Evolutionary conservation across 1,140 invertebrate species (phyloP), one percentile per base, ranked within the genome.

Genomic region (Apolygus lucorum): DNA sequence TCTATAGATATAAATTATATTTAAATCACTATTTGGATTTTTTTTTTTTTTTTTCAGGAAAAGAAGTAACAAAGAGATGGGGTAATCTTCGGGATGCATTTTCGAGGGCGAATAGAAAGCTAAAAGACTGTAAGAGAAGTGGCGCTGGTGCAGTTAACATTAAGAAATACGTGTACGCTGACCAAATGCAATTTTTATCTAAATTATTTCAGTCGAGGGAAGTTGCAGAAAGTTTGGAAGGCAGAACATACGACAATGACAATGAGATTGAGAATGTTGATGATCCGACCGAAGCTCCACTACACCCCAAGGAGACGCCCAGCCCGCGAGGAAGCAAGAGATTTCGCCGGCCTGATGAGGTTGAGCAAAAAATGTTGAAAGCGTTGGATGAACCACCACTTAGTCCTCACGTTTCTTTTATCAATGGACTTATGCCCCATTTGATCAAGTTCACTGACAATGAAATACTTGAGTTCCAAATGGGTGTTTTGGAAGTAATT

Each of bases 151-250:
- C 70, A 65, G 25, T 22, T 63, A 72, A 69, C 27, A 66, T 63
- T 27, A 69, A 70, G 64, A 72, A 72, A 52, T 73, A 73, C 28
- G 52, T 71, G 14, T 73, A 73, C 63, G 52, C 28, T 67, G 68
- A 72, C 42, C 68, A 70, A 70, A 70, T 65, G 68, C 49, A 63
- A 85, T 76, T 28, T 78, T 73, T 28, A 74, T 29, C 62, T 22
- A 69, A 69, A 69, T 22, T 69, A 26, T 69, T 26, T 26, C 13
- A 69, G 25, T 21, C 68, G 4, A 63, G 52, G 17, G n/a, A 62
- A 63, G 28, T 63, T 22, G 29, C 26, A 63, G 68, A 69, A 63
- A 69, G 68, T 29, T 63, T 69, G 29, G 68, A 28, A 21, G 54
- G 28, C 28, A 25, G 8, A 28, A 63, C 11, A 27, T 26, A 63